Evolutionary conservation across 2,797 vertebrate genomes (phyloP).

Genomic region (Scomberomorus guttatus): DNA sequence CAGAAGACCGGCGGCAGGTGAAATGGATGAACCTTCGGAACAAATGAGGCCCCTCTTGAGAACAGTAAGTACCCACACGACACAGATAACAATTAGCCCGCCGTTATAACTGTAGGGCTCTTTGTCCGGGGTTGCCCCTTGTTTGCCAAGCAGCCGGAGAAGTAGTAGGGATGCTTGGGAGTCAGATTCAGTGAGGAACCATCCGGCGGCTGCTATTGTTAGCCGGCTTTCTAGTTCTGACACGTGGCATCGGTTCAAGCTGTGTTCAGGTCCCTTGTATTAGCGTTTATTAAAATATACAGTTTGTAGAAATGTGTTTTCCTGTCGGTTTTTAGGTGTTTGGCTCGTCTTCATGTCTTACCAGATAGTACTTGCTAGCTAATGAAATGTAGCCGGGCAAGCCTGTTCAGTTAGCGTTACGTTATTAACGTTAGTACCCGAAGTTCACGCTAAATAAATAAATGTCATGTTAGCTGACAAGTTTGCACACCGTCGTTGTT

Average conservation of each 20-base stretch:
- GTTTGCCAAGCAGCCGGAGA: constrained; percentile 48
- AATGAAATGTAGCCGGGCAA: constrained; percentile 34
- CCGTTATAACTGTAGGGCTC: constrained; percentile 17
- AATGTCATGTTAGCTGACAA: neutral
- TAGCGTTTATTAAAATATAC: neutral
- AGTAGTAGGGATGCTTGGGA: constrained; percentile 72
- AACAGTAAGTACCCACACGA: constrained; percentile 70
- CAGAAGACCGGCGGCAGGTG: constrained; percentile 38
- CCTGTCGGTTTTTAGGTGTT: neutral
- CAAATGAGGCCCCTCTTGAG: constrained; percentile 81
- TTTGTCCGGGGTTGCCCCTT: constrained; percentile 60
- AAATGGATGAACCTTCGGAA: constrained; percentile 77
- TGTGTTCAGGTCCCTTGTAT: neutral
- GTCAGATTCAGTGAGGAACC: constrained; percentile 47
- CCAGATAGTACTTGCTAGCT: constrained; percentile 16
- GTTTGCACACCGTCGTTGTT: neutral
- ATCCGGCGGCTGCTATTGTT: constrained; percentile 77
- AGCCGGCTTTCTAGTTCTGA: constrained; percentile 74
- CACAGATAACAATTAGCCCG: constrained; percentile 10
- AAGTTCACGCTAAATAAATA: no score
- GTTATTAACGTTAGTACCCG: constrained; percentile 1
- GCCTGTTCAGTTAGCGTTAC: constrained; percentile 10
- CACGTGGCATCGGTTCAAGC: constrained; percentile 66
- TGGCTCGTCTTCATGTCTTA: neutral
- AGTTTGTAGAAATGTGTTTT: accelerated